Evolutionary conservation across 2,888 invertebrate species (phyloP).

Genomic region (Stictocephala bisonia): DNA sequence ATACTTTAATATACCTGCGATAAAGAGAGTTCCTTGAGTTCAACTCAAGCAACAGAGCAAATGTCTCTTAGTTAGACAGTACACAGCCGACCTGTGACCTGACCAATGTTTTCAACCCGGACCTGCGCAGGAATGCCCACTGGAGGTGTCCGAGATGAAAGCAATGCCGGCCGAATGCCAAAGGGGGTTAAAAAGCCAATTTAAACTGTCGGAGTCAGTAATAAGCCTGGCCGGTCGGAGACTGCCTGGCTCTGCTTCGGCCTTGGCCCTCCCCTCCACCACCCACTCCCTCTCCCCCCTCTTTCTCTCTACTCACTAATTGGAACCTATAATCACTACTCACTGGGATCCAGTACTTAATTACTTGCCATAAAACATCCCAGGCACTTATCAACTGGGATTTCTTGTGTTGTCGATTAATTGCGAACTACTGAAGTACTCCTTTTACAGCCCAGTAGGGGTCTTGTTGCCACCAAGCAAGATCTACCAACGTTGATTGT

Average conservation of each 20-base stretch:
- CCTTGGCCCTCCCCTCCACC: constrained; percentile 19
- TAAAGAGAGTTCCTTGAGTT: too few species aligned
- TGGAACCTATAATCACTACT: constrained; percentile 19
- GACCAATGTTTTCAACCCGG: constrained; percentile 33
- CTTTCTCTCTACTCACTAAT: constrained; percentile 24
- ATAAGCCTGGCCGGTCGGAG: constrained; percentile 43
- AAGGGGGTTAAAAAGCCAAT: constrained; percentile 51
- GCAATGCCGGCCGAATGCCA: constrained; percentile 47
- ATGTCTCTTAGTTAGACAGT: constrained; percentile 24
- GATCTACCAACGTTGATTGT: too few species aligned
- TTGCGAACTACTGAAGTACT: constrained; percentile 1
- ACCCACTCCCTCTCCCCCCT: constrained; percentile 1
- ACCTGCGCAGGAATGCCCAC: constrained; percentile 41
- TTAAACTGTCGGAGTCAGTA: constrained; percentile 48
- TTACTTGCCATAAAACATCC: constrained; percentile 28
- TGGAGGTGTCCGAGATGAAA: constrained; percentile 47
- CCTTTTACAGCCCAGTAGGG: too few species aligned
- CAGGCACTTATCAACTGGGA: background rate
- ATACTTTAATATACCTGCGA: too few species aligned
- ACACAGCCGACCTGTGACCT: constrained; percentile 23
- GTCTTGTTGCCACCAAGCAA: too few species aligned
- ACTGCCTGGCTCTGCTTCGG: constrained; percentile 45
- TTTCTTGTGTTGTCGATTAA: background rate
- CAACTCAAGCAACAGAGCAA: too few species aligned
- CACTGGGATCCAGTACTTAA: constrained; percentile 16